Conservation (phyloP, 92 coral and sea anemone genomes). For the Bergia sp. region DNA sequence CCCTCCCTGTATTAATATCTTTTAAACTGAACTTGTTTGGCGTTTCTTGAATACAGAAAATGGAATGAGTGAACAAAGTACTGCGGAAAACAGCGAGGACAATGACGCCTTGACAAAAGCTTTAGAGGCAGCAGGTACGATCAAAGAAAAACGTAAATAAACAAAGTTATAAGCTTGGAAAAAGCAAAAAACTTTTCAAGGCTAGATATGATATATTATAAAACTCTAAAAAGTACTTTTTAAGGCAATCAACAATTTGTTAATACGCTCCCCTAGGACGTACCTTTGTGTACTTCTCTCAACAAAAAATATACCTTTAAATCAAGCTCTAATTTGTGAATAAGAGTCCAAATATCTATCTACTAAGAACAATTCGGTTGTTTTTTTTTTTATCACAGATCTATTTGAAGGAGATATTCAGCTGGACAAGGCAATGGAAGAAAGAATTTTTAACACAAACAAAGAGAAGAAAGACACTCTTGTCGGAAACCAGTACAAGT, state of each 20-base stretch:
- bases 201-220: background rate
- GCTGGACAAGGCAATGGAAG: slow-evolving; percentile 25
- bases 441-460: background rate
- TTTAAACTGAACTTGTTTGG: too few species aligned
- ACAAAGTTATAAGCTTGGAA: background rate
- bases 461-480: slow-evolving; percentile 18
- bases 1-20: too few species aligned
- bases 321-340: background rate
- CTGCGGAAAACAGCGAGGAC: background rate
- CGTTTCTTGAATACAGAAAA: background rate
- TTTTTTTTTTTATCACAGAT: background rate
- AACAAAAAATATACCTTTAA: too few species aligned
- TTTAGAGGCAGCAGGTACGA: background rate
- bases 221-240: too few species aligned
- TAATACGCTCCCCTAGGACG: too few species aligned
- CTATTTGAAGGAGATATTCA: slow-evolving; percentile 19
- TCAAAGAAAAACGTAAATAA: background rate
- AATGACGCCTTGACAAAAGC: background rate
- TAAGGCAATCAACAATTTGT: too few species aligned
- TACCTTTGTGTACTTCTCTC: background rate
- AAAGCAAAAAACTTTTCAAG: background rate
- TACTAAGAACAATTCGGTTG: background rate
- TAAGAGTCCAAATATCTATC: background rate
- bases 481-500: slow-evolving; percentile 9
- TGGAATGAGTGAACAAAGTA: background rate